Percentiles rank a stretch among this genome's conserved stretches.
Conservation (phyloP, 2,113 vertebrate species). For the Chlamydotis undulata region DNA sequence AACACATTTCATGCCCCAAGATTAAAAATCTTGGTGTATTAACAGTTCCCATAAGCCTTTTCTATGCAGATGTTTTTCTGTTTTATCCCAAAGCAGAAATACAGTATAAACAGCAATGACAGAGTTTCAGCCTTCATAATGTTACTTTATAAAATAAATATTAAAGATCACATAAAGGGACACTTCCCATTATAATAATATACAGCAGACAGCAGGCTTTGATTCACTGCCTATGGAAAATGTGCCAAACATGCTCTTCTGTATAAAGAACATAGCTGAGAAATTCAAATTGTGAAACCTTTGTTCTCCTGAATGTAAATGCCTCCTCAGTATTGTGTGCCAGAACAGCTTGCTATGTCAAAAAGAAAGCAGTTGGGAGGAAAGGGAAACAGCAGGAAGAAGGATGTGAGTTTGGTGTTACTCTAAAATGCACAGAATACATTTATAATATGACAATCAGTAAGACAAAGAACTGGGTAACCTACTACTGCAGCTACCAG, state of each 20-base stretch:
- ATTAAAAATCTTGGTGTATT: neutral
- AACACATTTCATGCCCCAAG: neutral
- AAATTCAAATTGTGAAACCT: slow-evolving; percentile 10
- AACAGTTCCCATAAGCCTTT: slow-evolving; percentile 34
- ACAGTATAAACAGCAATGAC: slow-evolving; percentile 39
- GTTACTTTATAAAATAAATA: slow-evolving; percentile 48
- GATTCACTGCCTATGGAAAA: slow-evolving; percentile 5
- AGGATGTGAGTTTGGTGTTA: neutral
- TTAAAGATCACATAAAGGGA: slow-evolving; percentile 15
- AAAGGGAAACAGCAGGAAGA: neutral
- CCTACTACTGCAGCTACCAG: neutral
- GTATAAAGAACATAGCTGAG: neutral
- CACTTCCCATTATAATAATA: neutral
- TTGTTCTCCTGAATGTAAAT: slow-evolving; percentile 25
- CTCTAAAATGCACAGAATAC: neutral
- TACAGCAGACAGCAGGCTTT: slow-evolving; percentile 13
- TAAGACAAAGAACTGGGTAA: neutral
- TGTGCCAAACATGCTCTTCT: slow-evolving; percentile 5
- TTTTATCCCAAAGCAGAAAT: slow-evolving; percentile 45
- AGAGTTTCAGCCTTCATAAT: slow-evolving; percentile 30
- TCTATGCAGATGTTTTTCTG: slow-evolving; percentile 1
- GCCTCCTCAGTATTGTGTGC: neutral
- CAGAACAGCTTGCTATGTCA: neutral
- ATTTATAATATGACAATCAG: neutral
- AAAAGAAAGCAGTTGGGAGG: neutral